Evolutionary conservation across 1,140 invertebrate species (phyloP).

Genomic region (Alviniconcha marisindica): DNA sequence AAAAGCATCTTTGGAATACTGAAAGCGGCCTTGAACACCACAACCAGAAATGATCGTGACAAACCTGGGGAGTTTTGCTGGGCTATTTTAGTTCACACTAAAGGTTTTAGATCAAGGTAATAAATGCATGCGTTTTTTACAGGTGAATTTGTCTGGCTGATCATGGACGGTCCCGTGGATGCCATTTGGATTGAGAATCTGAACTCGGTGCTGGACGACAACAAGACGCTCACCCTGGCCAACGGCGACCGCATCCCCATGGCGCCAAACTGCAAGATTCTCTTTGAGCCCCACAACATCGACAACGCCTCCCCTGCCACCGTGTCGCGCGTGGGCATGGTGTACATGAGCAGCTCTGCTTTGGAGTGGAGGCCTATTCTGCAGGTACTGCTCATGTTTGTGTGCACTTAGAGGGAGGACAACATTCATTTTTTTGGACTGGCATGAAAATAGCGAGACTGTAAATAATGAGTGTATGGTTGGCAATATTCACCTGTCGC

Average conservation of each 20-base stretch:
- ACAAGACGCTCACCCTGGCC: conserved; percentile 75
- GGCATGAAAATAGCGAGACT: no score
- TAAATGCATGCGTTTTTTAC: no score
- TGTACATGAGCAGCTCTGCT: conserved; percentile 74
- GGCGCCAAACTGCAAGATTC: conserved; percentile 74
- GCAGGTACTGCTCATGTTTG: conserved; percentile 61
- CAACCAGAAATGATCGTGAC: no score
- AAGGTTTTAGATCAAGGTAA: no score
- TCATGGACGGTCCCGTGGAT: conserved; percentile 76
- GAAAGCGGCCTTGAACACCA: no score
- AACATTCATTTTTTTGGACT: no score
- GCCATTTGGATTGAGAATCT: conserved; percentile 77
- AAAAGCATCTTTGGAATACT: no score
- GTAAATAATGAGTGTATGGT: no score
- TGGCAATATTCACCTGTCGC: no score
- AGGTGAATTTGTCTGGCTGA: conserved; percentile 77
- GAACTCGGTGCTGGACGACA: conserved; percentile 76
- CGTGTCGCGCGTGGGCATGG: conserved; percentile 76
- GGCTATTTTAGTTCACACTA: no score
- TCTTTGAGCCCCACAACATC: conserved; percentile 77
- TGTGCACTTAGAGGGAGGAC: no score
- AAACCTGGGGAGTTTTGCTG: no score
- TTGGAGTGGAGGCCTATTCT: conserved; percentile 74
- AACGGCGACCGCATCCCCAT: conserved; percentile 76
- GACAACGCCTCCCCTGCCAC: conserved; percentile 76